Conservation (phyloP, 2,888 invertebrate species). For the Leptinotarsa tumamoca region DNA sequence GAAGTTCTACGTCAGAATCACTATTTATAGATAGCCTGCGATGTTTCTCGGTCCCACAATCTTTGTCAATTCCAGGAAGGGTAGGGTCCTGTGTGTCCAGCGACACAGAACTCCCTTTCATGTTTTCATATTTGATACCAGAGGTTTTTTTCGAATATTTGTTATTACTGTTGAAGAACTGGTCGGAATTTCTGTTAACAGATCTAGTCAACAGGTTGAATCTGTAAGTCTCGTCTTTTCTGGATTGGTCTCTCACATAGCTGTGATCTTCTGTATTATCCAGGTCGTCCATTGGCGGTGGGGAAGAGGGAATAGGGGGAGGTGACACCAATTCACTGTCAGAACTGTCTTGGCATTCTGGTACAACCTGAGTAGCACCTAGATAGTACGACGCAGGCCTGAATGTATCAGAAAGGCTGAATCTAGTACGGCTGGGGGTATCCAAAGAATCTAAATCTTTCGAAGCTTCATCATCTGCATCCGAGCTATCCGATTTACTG, state of each 20-base stretch:
- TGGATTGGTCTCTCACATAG: conserved; percentile 43
- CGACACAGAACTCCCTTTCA: conserved; percentile 42
- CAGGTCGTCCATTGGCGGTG: conserved; percentile 80
- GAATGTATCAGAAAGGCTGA: conserved; percentile 89
- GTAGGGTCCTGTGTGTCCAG: conserved; percentile 16
- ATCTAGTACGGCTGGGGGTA: conserved; percentile 78
- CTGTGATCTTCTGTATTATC: conserved; percentile 62
- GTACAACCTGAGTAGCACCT: conserved; percentile 75
- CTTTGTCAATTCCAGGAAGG: conserved; percentile 5
- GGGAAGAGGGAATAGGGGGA: conserved; percentile 81
- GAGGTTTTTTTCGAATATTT: conserved; percentile 37
- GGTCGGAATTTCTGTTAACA: conserved; percentile 52
- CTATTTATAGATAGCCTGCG: conserved; percentile 61
- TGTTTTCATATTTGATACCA: conserved; percentile 41
- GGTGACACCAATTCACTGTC: conserved; percentile 85
- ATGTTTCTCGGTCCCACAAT: conserved; percentile 38
- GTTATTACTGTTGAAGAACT: conserved; percentile 51
- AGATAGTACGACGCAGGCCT: conserved; percentile 90
- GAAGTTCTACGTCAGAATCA: conserved; percentile 65
- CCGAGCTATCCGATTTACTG: conserved; percentile 78
- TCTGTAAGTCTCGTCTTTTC: conserved; percentile 44
- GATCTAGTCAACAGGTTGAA: conserved; percentile 33
- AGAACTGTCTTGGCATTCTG: conserved; percentile 82
- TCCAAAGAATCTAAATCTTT: conserved; percentile 79
- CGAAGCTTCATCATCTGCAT: conserved; percentile 85